Evolutionary conservation across 1,140 invertebrate genomes (phyloP).

Genomic region (Branchinecta lynchi): DNA sequence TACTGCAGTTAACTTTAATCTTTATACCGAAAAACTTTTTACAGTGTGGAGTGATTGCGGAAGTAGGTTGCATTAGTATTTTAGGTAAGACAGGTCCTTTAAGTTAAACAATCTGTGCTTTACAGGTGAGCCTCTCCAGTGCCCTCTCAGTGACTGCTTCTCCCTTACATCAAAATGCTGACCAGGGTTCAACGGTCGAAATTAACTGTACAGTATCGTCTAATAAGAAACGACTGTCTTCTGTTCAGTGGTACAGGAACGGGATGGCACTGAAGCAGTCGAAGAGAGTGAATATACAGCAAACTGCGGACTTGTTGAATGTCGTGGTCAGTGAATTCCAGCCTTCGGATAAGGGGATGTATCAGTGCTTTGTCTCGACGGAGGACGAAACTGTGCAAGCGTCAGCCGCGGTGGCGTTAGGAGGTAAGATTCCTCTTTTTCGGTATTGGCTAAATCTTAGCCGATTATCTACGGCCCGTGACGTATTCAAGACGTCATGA

Average conservation of each 20-base stretch:
- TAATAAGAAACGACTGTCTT: neutral
- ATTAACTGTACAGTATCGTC: neutral
- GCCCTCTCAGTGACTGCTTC: neutral
- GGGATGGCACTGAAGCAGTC: neutral
- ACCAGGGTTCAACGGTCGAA: neutral
- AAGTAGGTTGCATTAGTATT: too few species aligned
- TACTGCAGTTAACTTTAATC: too few species aligned
- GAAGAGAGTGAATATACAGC: neutral
- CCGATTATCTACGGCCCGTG: too few species aligned
- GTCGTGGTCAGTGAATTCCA: neutral
- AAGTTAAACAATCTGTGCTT: too few species aligned
- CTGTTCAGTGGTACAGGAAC: neutral
- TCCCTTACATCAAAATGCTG: neutral
- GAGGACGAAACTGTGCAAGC: constrained; percentile 63
- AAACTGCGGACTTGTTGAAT: neutral
- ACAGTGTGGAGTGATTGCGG: too few species aligned
- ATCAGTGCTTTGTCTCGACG: constrained; percentile 46
- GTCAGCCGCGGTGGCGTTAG: constrained; percentile 56
- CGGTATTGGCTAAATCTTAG: neutral
- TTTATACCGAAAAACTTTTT: too few species aligned
- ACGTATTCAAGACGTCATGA: too few species aligned
- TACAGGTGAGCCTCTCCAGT: too few species aligned
- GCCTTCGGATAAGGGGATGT: constrained; percentile 54
- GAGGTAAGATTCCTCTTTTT: constrained; percentile 39
- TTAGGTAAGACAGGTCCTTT: too few species aligned